A percentile compares a stretch with the other conserved stretches of the same genome.
These are phyloP conservation scores for Oncorhynchus kisutch DNA, from an alignment of 2,113 vertebrate genomes.

Conservation along the genomic window DNA sequence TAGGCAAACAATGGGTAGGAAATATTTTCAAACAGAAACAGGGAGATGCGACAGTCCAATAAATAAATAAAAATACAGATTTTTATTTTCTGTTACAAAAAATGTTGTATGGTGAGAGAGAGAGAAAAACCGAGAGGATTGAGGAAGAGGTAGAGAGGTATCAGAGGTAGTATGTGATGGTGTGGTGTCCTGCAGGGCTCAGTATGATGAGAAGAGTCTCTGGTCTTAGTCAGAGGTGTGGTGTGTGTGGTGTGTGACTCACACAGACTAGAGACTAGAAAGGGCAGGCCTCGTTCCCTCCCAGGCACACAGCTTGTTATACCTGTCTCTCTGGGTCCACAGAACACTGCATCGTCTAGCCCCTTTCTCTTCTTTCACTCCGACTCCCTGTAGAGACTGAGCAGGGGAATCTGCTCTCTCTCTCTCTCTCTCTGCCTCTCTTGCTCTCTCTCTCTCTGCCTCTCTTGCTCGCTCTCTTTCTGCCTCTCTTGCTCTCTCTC, in stretches of 20 bases:
- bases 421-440: not conserved
- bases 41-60: too few relatives aligned
- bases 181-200: not conserved
- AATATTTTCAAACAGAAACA: too few relatives aligned
- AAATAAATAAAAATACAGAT: too few relatives aligned
- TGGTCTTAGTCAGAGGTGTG: not conserved
- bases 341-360: not conserved
- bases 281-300: too few relatives aligned
- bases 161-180: not conserved
- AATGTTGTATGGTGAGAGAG: constrained; percentile 23
- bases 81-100: too few relatives aligned
- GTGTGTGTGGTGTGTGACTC: not conserved
- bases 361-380: not conserved
- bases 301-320: too few relatives aligned
- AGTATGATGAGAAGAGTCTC: not conserved
- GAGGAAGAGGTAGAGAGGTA: not conserved
- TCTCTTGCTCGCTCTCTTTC: too few relatives aligned
- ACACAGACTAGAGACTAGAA: not conserved
- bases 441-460: not conserved
- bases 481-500: too few relatives aligned
- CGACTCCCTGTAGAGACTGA: not conserved
- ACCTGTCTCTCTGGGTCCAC: too few relatives aligned
- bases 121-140: constrained; percentile 1
- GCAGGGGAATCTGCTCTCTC: not conserved
- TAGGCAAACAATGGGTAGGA: too few relatives aligned